phyloP scores from a whole-genome alignment of 2,797 vertebrate species.

The Malacoraja senta region DNA sequence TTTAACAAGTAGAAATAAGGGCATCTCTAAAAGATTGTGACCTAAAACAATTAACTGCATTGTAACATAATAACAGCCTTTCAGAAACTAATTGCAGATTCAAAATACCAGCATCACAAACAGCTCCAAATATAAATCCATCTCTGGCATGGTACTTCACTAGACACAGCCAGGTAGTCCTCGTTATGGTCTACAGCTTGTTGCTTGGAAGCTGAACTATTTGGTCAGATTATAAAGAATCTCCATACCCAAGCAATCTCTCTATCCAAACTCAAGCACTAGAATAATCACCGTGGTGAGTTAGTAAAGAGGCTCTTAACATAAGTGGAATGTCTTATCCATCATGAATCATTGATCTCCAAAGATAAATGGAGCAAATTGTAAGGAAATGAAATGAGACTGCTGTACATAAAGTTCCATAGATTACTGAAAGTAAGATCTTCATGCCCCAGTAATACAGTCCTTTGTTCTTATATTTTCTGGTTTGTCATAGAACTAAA shows the following conservation, averaged over 20 bases:
- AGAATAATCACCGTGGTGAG: not conserved
- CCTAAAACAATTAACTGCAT: constrained; percentile 13
- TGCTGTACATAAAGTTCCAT: not conserved
- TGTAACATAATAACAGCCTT: not conserved
- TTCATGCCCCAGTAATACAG: not conserved
- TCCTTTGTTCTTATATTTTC: not conserved
- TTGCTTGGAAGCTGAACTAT: not conserved
- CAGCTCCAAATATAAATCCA: not conserved
- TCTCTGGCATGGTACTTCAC: not conserved
- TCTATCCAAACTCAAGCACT: not conserved
- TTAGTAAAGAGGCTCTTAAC: not conserved
- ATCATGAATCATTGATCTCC: not conserved
- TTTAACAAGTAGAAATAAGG: not conserved
- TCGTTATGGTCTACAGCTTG: not conserved
- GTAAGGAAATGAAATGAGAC: not conserved
- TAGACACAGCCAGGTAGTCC: no score
- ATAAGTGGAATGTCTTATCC: not conserved
- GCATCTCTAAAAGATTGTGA: not conserved
- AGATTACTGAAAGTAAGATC: not conserved
- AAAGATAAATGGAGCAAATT: not conserved
- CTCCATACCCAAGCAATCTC: not conserved
- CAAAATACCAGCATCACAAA: not conserved
- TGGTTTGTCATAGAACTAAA: not conserved
- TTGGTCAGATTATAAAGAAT: not conserved
- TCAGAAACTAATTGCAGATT: not conserved